These are phyloP conservation scores for Melieria picta DNA, from an alignment of 2,888 invertebrate species.

Conservation along the genomic window DNA sequence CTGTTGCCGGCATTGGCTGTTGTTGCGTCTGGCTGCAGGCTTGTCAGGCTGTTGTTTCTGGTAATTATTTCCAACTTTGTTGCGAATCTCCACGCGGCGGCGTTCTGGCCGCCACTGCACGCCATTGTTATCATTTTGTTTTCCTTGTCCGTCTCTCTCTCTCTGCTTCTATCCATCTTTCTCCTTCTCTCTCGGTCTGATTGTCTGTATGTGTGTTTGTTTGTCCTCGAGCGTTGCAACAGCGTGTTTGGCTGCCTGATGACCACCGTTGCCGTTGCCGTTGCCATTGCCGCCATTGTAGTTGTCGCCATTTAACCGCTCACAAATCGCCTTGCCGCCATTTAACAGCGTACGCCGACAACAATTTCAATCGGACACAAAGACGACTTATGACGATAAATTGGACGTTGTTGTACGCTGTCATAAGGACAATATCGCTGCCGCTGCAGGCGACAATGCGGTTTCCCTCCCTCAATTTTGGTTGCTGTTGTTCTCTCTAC, in stretches of 20 bases:
- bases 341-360: constrained; percentile 25
- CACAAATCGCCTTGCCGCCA: constrained; percentile 34
- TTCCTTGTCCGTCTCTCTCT: no score
- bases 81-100: no score
- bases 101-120: no score
- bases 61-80: neutral
- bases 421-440: constrained; percentile 19
- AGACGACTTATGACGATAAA: constrained; percentile 41
- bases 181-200: neutral
- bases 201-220: neutral
- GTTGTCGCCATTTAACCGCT: neutral
- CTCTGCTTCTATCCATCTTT: no score
- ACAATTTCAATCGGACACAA: constrained; percentile 39
- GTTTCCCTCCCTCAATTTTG: no score
- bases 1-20: neutral
- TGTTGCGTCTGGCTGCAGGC: neutral
- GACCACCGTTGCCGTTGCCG: neutral
- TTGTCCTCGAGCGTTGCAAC: neutral
- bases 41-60: neutral
- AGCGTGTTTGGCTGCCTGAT: neutral
- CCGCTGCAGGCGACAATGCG: no score
- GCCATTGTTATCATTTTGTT: no score
- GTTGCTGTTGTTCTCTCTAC: no score
- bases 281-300: constrained; percentile 9
- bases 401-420: constrained; percentile 32